Evolutionary conservation across 1,140 invertebrate species (phyloP), one percentile per base, ranked within the genome.

Genomic region (Bombus soroeensis): DNA sequence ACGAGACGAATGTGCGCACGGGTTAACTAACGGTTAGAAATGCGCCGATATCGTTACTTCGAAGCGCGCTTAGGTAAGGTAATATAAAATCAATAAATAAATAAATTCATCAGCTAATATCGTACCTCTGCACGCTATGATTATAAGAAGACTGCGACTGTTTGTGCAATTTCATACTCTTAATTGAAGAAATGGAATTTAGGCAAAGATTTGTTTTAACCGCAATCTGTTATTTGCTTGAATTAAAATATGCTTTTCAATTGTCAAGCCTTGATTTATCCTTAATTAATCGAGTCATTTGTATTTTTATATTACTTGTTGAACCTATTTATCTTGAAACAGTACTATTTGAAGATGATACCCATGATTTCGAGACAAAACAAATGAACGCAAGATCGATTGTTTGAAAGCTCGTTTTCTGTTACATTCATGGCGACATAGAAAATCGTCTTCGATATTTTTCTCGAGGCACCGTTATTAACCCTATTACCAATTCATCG

Each of bases 1-100:
- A 34, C 6, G 37, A 32, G 71, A 43, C 15, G 28, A 34, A 74
- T 34, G 32, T 6, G 41, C 15, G 25, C 9, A 10, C 28, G 41
- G 70, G 25, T 73, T 73, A 73, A 37, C 28, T 73, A 73, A 73
- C 71, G 34, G 71, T 73, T 41, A 28, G 37, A 12, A 10, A 68
- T 53, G 47, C 47, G 47, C 47, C 47, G 47, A 53, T 32, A 68
- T 71, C 25, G 25, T 28, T 39, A 37, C n/a, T 32, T 13, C 10
- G 18, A 32, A 25, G 2, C 8, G 22, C 22, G 10, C 25, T 62
- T n/a, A 62, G 28, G 57, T 25, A 28, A 59, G 3, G 25, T 28
- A 59, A 12, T 59, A 28, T 12, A n/a, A 28, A 70, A 70, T 39
- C 9, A 13, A 70, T 37, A 39, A 70, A 6, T 70, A 15, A 66